Percentiles rank a stretch among this genome's conserved stretches.
phyloP scores from a whole-genome alignment of 2,888 invertebrate species.

The Eristalis arbustorum region DNA sequence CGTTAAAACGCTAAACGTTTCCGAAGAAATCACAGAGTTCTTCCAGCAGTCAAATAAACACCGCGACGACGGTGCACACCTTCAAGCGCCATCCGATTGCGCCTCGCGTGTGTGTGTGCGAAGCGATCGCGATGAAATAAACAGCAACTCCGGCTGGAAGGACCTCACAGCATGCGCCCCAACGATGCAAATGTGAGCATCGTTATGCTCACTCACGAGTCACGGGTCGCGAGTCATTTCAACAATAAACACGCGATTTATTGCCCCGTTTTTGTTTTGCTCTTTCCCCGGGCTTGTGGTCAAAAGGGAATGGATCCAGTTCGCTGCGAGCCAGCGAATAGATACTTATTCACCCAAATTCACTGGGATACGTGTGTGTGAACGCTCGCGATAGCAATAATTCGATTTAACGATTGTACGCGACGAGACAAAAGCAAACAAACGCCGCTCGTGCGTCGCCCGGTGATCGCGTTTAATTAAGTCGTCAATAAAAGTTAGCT shows the following conservation, averaged over 20 bases:
- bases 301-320: constrained; percentile 63
- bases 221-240: constrained; percentile 23
- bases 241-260: constrained; percentile 54
- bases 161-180: constrained; percentile 64
- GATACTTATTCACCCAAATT: constrained; percentile 12
- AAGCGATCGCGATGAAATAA: constrained; percentile 20
- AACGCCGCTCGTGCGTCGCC: constrained; percentile 18
- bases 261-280: constrained; percentile 21
- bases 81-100: constrained; percentile 56
- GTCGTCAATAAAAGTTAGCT: constrained; percentile 65
- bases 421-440: constrained; percentile 69
- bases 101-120: constrained; percentile 25
- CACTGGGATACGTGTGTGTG: constrained; percentile 14
- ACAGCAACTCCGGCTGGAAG: constrained; percentile 19
- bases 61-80: not conserved
- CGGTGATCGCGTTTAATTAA: constrained; percentile 60
- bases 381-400: constrained; percentile 57
- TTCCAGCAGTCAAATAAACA: constrained; percentile 61
- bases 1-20: constrained; percentile 29
- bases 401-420: constrained; percentile 64
- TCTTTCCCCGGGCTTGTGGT: constrained; percentile 56
- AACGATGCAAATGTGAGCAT: not conserved
- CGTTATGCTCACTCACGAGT: constrained; percentile 1
- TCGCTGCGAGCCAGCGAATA: constrained; percentile 12
- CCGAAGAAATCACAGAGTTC: constrained; percentile 63